These are phyloP conservation scores for Pitta sordida DNA, from an alignment of 2,113 vertebrate species.

Conservation along the genomic window DNA sequence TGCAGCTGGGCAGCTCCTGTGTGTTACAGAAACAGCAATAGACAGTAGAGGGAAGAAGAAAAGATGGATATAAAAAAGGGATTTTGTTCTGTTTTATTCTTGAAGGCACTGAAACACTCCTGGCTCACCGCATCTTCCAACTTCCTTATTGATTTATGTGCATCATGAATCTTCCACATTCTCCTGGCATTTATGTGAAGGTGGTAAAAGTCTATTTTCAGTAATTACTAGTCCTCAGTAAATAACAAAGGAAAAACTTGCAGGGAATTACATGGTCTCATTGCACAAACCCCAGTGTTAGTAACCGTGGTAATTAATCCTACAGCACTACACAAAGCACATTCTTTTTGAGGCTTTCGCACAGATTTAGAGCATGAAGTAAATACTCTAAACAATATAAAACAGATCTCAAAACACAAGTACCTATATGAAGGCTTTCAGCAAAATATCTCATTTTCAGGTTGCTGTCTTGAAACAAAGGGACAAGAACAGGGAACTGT, in stretches of 20 bases:
- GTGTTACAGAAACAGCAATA: neutral
- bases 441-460: neutral
- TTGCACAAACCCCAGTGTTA: neutral
- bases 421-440: neutral
- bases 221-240: neutral
- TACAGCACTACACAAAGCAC: neutral
- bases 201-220: neutral
- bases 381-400: neutral
- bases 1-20: neutral
- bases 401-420: neutral
- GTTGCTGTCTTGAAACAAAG: neutral
- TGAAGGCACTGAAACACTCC: neutral
- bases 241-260: conserved; percentile 1
- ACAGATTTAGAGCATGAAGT: neutral
- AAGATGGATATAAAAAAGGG: neutral
- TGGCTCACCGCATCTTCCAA: neutral
- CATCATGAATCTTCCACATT: neutral
- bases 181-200: neutral
- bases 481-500: neutral
- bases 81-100: neutral
- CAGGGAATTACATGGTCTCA: neutral
- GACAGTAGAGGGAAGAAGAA: rapidly evolving
- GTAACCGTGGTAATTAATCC: neutral
- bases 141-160: neutral
- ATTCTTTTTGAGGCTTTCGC: neutral